Evolutionary conservation across 2,113 vertebrate genomes (phyloP).

Genomic region (Halcyon senegalensis): DNA sequence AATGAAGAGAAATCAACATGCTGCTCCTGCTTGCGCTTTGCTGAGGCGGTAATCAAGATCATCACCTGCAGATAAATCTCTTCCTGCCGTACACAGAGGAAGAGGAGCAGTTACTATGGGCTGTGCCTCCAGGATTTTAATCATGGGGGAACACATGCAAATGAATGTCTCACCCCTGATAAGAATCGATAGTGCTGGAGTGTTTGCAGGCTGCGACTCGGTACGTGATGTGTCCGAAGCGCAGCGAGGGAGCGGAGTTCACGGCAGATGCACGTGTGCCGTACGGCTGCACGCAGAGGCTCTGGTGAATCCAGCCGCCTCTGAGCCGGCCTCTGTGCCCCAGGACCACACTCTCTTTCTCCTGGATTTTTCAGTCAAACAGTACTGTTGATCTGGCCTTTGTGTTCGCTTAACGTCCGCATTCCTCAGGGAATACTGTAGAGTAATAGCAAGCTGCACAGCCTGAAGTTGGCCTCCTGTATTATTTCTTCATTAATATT

Average conservation of each 20-base stretch:
- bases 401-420: background rate
- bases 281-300: rapidly evolving
- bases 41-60: slow-evolving; percentile 17
- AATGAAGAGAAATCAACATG: slow-evolving; percentile 13
- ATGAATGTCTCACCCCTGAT: background rate
- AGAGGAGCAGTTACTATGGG: background rate
- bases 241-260: background rate
- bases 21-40: background rate
- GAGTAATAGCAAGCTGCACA: background rate
- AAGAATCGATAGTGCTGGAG: background rate
- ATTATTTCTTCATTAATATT: slow-evolving; percentile 49
- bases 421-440: background rate
- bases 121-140: background rate
- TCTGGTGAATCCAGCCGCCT: background rate
- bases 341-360: background rate
- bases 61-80: slow-evolving; percentile 40
- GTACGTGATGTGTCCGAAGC: background rate
- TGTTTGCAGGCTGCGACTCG: background rate
- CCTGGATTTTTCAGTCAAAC: background rate
- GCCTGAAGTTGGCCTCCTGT: background rate
- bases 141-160: background rate
- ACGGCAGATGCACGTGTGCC: rapidly evolving
- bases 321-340: background rate
- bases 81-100: background rate
- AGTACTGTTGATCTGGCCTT: background rate